A percentile compares a stretch with the other conserved stretches of the same genome.
These are phyloP conservation scores for Trididemnum miniatum DNA, from an alignment of 23 tunicate genomes.

Conservation along the genomic window DNA sequence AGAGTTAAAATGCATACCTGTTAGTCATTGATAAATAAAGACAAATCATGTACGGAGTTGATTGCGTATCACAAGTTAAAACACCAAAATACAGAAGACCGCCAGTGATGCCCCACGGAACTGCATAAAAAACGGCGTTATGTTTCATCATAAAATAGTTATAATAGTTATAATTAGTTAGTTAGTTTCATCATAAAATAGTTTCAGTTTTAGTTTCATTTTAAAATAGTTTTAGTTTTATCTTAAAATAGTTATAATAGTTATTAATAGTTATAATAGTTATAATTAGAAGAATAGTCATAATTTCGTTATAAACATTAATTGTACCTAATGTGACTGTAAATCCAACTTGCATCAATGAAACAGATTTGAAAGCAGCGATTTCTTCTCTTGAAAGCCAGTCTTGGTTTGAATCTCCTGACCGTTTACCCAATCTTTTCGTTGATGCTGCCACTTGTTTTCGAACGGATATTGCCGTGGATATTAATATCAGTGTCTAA, in stretches of 20 bases:
- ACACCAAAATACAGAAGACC: neutral
- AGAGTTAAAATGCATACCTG: neutral
- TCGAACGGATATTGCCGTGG: neutral
- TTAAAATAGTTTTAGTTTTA: no score
- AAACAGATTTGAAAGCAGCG: neutral
- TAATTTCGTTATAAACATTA: no score
- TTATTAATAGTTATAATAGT: no score
- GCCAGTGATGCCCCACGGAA: no score
- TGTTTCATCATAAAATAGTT: no score
- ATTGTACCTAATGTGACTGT: neutral
- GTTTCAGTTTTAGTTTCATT: no score
- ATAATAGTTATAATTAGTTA: no score
- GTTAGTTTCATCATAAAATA: no score
- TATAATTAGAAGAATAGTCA: no score
- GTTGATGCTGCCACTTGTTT: neutral
- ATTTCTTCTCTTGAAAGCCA: neutral
- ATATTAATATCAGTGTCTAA: neutral
- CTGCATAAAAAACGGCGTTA: neutral
- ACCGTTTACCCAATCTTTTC: neutral
- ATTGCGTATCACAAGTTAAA: neutral
- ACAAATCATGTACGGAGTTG: neutral
- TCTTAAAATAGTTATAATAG: no score
- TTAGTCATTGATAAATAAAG: neutral
- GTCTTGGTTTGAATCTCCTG: neutral
- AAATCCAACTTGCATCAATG: conserved; percentile 7